phyloP scores from a whole-genome alignment of 1,140 invertebrate genomes.

The Pomacea maculata region DNA sequence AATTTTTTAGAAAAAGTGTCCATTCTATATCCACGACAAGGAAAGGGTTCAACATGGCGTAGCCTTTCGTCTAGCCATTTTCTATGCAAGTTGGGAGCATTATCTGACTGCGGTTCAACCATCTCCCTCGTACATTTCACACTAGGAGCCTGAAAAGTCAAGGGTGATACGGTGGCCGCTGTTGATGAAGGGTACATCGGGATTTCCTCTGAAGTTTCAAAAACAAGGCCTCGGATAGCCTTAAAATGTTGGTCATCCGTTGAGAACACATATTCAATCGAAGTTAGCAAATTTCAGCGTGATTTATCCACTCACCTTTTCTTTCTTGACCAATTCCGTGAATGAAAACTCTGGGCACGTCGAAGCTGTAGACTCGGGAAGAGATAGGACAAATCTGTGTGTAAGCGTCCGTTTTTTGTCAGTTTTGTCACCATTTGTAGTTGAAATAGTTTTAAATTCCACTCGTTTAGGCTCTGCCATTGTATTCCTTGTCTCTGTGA shows the following conservation, averaged over 20 bases:
- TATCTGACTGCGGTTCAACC: conserved; percentile 15
- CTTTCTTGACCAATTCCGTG: conserved; percentile 71
- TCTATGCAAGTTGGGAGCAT: conserved; percentile 26
- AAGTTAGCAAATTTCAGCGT: conserved; percentile 20
- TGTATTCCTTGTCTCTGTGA: conserved; percentile 25
- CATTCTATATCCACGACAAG: conserved; percentile 4
- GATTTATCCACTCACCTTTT: conserved; percentile 70
- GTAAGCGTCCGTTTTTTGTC: conserved; percentile 68
- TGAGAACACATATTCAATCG: background rate
- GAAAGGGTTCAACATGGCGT: conserved; percentile 44
- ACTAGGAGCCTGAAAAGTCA: background rate
- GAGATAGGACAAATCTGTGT: conserved; percentile 70
- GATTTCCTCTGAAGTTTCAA: conserved; percentile 1
- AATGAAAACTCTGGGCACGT: conserved; percentile 76
- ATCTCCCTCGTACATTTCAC: conserved; percentile 19
- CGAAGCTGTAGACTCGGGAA: conserved; percentile 74
- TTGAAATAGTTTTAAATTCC: conserved; percentile 65
- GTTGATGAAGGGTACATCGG: background rate
- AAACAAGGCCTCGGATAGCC: background rate
- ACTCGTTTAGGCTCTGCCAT: conserved; percentile 71
- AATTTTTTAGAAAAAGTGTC: background rate
- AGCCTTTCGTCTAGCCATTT: conserved; percentile 43
- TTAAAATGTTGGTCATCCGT: background rate
- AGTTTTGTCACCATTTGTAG: conserved; percentile 62
- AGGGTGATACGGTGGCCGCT: background rate